Percentiles rank a stretch among this genome's conserved stretches.
These are phyloP conservation scores for Nymphicus hollandicus DNA, from an alignment of 2,113 vertebrate genomes.

Conservation along the genomic window DNA sequence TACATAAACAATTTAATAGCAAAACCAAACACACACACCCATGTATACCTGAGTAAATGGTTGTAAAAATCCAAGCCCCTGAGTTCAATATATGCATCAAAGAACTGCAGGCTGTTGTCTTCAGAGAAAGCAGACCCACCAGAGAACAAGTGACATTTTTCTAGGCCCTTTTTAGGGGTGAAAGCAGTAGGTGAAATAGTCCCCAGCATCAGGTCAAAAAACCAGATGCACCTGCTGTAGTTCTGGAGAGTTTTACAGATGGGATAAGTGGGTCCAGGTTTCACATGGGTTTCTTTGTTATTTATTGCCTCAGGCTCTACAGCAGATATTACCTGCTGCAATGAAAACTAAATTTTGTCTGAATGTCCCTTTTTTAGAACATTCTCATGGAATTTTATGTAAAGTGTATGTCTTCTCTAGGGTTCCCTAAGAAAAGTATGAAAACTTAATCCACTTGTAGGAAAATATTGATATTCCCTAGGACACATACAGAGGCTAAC, in stretches of 20 bases:
- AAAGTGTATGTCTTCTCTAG: neutral
- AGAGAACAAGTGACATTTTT: neutral
- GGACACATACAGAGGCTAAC: neutral
- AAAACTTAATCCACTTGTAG: neutral
- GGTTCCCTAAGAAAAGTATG: neutral
- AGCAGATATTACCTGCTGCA: neutral
- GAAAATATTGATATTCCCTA: neutral
- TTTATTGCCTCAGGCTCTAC: neutral
- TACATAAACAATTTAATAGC: conserved; percentile 42
- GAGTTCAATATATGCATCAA: neutral
- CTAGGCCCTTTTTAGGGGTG: neutral
- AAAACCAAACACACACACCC: neutral
- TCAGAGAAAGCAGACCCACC: neutral
- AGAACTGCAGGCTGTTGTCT: neutral
- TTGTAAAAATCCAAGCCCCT: neutral
- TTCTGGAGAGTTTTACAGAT: neutral
- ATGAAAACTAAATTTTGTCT: neutral
- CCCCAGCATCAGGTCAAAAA: neutral
- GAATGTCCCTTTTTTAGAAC: neutral
- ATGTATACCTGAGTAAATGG: neutral
- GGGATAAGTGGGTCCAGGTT: neutral
- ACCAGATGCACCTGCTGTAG: neutral
- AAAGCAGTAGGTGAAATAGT: neutral
- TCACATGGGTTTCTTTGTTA: neutral
- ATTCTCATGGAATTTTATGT: neutral